Percentiles rank a stretch among this genome's conserved stretches.
phyloP scores from a whole-genome alignment of 2,113 vertebrate genomes.

The Dicentrarchus labrax region DNA sequence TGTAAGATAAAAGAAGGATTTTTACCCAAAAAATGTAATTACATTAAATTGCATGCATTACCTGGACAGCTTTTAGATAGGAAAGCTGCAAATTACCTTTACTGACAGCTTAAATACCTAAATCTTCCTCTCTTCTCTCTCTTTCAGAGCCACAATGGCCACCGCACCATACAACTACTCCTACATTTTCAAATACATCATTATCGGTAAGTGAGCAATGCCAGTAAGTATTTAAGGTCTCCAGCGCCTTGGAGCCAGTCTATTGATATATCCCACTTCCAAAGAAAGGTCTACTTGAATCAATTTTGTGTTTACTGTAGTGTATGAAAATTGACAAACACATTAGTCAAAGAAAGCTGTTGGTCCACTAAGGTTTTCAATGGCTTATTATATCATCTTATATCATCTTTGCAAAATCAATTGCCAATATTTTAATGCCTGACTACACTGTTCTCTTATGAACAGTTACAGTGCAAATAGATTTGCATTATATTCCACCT shows the following conservation, averaged over 20 bases:
- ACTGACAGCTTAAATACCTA: not conserved
- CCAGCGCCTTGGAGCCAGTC: too few relatives aligned
- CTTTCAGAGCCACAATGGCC: conserved; percentile 96
- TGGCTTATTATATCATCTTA: not conserved
- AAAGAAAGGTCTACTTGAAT: not conserved
- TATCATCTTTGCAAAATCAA: not conserved
- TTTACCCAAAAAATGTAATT: not conserved
- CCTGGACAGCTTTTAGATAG: not conserved
- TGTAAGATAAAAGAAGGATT: not conserved
- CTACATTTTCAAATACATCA: conserved; percentile 99
- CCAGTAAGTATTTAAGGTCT: not conserved
- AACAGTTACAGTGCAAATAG: not conserved
- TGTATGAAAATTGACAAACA: not conserved
- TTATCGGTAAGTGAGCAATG: conserved; percentile 94
- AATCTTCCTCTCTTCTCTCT: conserved; percentile 39
- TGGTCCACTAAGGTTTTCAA: not conserved
- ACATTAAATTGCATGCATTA: not conserved
- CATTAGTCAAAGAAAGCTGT: not conserved
- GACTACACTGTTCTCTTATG: not conserved
- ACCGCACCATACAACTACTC: conserved; percentile 99
- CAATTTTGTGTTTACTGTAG: not conserved
- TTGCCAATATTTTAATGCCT: not conserved
- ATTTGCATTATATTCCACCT: not conserved
- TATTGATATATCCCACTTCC: not conserved
- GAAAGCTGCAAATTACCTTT: not conserved